Percentiles rank a stretch among this genome's conserved stretches.
Conservation (phyloP, 2,888 invertebrate genomes). For the Drosophila incognita region DNA sequence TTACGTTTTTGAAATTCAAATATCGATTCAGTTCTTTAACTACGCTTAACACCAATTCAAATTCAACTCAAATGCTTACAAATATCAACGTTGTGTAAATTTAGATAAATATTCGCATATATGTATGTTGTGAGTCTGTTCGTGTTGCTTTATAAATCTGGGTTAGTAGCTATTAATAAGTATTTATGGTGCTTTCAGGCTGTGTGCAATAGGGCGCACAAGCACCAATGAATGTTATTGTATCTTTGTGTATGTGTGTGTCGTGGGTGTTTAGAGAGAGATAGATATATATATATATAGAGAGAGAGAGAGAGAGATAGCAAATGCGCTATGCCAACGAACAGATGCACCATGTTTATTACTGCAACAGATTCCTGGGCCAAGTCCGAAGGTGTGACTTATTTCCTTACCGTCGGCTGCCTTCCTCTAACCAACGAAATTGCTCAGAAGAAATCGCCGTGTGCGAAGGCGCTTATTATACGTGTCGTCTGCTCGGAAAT, state of each 20-base stretch:
- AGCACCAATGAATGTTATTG: conserved; percentile 16
- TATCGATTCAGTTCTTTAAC: conserved; percentile 55
- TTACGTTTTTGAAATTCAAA: conserved; percentile 57
- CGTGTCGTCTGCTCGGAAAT: conserved; percentile 85
- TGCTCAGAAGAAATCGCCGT: conserved; percentile 60
- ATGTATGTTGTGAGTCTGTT: conserved; percentile 6
- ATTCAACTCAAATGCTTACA: conserved; percentile 43
- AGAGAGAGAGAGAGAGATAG: conserved; percentile 1
- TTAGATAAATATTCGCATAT: conserved; percentile 22
- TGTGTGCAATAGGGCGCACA: conserved; percentile 41
- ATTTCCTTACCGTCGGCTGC: neutral
- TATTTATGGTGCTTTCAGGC: conserved; percentile 19
- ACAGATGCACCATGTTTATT: conserved; percentile 5
- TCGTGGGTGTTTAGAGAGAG: neutral
- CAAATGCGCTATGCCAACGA: neutral
- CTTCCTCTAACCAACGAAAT: neutral
- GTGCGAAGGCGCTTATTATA: conserved; percentile 86
- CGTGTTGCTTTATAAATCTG: conserved; percentile 12
- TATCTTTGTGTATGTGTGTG: conserved; percentile 3
- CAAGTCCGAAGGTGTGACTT: neutral
- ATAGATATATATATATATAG: conserved; percentile 11
- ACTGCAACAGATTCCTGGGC: neutral
- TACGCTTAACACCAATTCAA: conserved; percentile 37
- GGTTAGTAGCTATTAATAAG: conserved; percentile 26
- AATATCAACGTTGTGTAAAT: conserved; percentile 20